phyloP scores from a whole-genome alignment of 1,140 invertebrate species.

The Steinernema khuongi region DNA sequence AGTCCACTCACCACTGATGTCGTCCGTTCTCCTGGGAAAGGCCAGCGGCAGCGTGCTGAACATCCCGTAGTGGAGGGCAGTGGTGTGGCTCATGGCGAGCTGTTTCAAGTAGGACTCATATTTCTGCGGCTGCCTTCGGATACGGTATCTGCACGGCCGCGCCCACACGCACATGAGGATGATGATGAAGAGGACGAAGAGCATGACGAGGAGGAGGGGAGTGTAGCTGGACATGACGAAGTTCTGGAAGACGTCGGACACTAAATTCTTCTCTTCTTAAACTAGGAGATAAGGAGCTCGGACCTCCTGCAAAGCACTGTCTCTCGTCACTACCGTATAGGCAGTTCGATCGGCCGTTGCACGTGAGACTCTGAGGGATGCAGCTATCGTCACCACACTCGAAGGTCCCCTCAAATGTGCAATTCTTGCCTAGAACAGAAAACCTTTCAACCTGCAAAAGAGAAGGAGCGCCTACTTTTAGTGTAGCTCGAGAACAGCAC shows the following conservation, averaged over 20 bases:
- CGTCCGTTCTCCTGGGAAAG: background rate
- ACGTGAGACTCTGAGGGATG: slow-evolving; percentile 24
- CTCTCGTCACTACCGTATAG: slow-evolving; percentile 35
- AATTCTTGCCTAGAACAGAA: slow-evolving; percentile 36
- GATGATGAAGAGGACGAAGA: slow-evolving; percentile 25
- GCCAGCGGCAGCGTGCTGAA: background rate
- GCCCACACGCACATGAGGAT: slow-evolving; percentile 15
- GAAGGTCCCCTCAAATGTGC: slow-evolving; percentile 23
- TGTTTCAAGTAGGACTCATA: slow-evolving; percentile 4
- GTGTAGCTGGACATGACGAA: slow-evolving; percentile 19
- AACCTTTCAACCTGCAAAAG: background rate
- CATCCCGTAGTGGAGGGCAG: background rate
- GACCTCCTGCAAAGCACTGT: slow-evolving; percentile 17
- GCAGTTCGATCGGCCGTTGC: slow-evolving; percentile 34
- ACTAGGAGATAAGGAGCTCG: background rate
- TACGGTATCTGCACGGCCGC: background rate
- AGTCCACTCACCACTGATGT: background rate
- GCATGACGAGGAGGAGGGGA: slow-evolving; percentile 26
- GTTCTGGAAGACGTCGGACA: slow-evolving; percentile 10
- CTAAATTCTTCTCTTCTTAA: background rate
- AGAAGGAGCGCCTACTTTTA: slow-evolving; percentile 18
- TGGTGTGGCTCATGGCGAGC: background rate
- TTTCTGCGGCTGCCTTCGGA: background rate
- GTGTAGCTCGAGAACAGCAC: slow-evolving; percentile 31
- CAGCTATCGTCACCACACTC: slow-evolving; percentile 37